These are phyloP conservation scores for Gryllus bimaculatus DNA, from an alignment of 1,140 invertebrate species.

Conservation along the genomic window DNA sequence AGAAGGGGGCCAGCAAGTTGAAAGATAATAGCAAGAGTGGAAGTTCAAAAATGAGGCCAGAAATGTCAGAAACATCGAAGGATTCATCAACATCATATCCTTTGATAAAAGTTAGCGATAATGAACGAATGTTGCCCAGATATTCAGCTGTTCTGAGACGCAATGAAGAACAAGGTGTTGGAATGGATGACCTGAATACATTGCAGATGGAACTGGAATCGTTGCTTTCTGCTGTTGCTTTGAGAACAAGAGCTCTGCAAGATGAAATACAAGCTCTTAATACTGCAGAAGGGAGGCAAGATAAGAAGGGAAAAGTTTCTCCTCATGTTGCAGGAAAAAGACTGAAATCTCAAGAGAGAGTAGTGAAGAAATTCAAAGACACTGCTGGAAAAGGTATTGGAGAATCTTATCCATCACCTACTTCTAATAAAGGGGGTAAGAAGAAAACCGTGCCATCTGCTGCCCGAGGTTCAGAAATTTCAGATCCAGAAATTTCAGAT, in stretches of 20 bases:
- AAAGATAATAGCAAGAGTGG: conserved; percentile 15
- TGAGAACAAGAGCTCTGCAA: conserved; percentile 57
- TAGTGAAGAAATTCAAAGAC: conserved; percentile 21
- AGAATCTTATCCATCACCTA: neutral
- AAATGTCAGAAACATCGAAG: neutral
- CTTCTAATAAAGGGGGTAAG: conserved; percentile 19
- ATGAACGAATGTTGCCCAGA: conserved; percentile 42
- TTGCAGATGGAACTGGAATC: conserved; percentile 81
- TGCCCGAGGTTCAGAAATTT: neutral
- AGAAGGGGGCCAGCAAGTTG: conserved; percentile 33
- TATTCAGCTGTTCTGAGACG: conserved; percentile 47
- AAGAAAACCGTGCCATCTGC: conserved; percentile 16
- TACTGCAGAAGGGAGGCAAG: conserved; percentile 17
- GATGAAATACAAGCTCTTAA: conserved; percentile 14
- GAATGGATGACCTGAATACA: conserved; percentile 74
- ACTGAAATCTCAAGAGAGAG: conserved; percentile 18
- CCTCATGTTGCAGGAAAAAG: conserved; percentile 12
- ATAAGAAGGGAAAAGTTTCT: neutral
- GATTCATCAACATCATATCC: conserved; percentile 25
- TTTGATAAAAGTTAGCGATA: conserved; percentile 41
- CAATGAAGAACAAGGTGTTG: conserved; percentile 49
- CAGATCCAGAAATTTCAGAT: conserved; percentile 9
- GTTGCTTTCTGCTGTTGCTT: conserved; percentile 67
- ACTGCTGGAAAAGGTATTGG: neutral
- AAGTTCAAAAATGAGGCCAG: conserved; percentile 9